Evolutionary conservation across 2,888 invertebrate genomes (phyloP).

Genomic region (Drymonia ruficornis): DNA sequence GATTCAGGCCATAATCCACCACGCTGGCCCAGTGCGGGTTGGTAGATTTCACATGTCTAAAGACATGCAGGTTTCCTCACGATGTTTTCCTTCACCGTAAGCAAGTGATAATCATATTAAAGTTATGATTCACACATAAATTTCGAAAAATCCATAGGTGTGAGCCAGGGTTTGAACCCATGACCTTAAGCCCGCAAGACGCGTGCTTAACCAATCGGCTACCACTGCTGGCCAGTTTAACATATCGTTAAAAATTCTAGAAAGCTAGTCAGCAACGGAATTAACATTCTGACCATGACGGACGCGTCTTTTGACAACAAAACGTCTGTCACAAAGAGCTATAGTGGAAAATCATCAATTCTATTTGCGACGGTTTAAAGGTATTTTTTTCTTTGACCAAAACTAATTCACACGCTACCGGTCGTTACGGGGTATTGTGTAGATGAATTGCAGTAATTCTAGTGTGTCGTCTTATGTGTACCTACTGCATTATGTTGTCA

Average conservation of each 20-base stretch:
- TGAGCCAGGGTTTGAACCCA: too few species aligned
- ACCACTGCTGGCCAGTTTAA: too few species aligned
- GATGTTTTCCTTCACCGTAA: too few species aligned
- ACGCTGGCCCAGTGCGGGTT: too few species aligned
- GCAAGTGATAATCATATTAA: too few species aligned
- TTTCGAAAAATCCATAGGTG: too few species aligned
- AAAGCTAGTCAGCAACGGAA: conserved; percentile 16
- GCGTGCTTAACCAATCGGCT: too few species aligned
- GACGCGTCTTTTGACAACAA: conserved; percentile 28
- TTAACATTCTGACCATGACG: conserved; percentile 20
- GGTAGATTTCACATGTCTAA: too few species aligned
- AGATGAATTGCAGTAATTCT: neutral
- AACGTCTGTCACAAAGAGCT: conserved; percentile 23
- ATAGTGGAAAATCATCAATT: conserved; percentile 34
- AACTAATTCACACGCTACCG: conserved; percentile 39
- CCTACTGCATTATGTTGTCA: neutral
- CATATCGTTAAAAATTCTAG: neutral
- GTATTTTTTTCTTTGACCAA: conserved; percentile 21
- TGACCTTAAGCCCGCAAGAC: too few species aligned
- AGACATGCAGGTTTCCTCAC: too few species aligned
- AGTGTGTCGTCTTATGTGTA: neutral
- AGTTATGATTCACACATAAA: too few species aligned
- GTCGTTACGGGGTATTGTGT: conserved; percentile 13
- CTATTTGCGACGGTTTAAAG: conserved; percentile 30
- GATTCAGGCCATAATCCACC: too few species aligned